These are phyloP conservation scores for Athene cunicularia DNA, from an alignment of 2,113 vertebrate species.

Conservation along the genomic window DNA sequence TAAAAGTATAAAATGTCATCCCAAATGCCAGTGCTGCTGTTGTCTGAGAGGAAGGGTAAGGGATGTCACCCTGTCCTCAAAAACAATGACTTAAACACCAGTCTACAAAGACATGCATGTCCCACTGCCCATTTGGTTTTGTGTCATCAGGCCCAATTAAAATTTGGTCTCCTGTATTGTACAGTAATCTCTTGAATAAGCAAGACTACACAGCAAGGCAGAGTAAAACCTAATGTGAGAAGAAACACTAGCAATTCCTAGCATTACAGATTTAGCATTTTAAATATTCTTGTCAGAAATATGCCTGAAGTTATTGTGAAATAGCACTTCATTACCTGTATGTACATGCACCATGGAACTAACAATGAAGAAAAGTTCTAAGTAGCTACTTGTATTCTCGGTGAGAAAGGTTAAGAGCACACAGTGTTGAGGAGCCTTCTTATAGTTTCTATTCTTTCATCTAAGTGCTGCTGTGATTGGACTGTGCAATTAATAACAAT, in stretches of 20 bases:
- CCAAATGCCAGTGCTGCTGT: conserved; percentile 3
- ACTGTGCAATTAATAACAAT: background rate
- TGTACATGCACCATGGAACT: background rate
- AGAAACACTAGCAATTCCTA: background rate
- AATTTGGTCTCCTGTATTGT: background rate
- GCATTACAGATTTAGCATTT: background rate
- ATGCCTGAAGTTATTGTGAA: background rate
- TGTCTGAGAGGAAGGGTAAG: background rate
- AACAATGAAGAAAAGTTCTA: background rate
- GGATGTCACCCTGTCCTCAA: background rate
- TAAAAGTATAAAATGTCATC: conserved; percentile 17
- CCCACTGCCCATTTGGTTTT: background rate
- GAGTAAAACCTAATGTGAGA: background rate
- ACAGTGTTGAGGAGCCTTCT: background rate
- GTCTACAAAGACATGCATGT: background rate
- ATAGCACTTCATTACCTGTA: background rate
- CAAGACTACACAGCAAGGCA: background rate
- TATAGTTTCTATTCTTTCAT: background rate
- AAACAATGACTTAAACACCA: conserved; percentile 4
- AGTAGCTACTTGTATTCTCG: background rate
- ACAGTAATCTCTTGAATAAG: background rate
- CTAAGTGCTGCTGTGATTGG: background rate
- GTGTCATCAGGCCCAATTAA: background rate
- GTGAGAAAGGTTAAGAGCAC: background rate
- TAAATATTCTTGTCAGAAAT: background rate